phyloP scores from a whole-genome alignment of 2,113 vertebrate genomes.

The Toxotes chatareus region DNA sequence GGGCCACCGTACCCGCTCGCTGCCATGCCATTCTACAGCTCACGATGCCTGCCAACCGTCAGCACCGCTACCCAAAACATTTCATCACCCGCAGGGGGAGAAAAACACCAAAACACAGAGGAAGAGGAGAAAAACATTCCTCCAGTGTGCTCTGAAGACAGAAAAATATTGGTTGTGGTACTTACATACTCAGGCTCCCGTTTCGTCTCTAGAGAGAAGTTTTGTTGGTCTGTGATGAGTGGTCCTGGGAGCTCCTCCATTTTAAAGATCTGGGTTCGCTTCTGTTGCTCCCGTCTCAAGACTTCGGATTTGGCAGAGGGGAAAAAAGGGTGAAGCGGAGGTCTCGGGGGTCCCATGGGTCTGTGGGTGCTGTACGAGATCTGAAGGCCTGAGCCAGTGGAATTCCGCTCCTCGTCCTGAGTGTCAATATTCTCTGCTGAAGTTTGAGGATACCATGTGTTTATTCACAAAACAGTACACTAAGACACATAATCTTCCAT shows the following conservation, averaged over 20 bases:
- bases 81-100: conserved; percentile 69
- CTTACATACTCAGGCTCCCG: conserved; percentile 93
- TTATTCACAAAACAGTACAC: background rate
- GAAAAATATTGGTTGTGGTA: conserved; percentile 66
- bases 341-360: conserved; percentile 75
- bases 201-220: conserved; percentile 92
- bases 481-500: background rate
- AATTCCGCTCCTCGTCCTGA: conserved; percentile 84
- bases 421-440: conserved; percentile 83
- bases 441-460: conserved; percentile 38
- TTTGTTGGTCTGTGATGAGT: conserved; percentile 88
- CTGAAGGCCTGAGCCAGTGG: conserved; percentile 77
- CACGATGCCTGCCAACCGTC: conserved; percentile 67
- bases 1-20: conserved; percentile 73
- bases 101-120: conserved; percentile 78
- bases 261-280: conserved; percentile 90
- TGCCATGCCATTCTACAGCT: conserved; percentile 73
- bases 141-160: conserved; percentile 57
- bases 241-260: conserved; percentile 86
- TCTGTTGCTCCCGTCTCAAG: conserved; percentile 88
- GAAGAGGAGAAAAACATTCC: conserved; percentile 77
- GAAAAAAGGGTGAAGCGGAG: conserved; percentile 60
- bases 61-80: conserved; percentile 75
- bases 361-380: conserved; percentile 79
- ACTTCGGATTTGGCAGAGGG: conserved; percentile 86